Evolutionary conservation across 2,113 vertebrate species (phyloP), one percentile per base, ranked within the genome.

Genomic region (Cygnus atratus): DNA sequence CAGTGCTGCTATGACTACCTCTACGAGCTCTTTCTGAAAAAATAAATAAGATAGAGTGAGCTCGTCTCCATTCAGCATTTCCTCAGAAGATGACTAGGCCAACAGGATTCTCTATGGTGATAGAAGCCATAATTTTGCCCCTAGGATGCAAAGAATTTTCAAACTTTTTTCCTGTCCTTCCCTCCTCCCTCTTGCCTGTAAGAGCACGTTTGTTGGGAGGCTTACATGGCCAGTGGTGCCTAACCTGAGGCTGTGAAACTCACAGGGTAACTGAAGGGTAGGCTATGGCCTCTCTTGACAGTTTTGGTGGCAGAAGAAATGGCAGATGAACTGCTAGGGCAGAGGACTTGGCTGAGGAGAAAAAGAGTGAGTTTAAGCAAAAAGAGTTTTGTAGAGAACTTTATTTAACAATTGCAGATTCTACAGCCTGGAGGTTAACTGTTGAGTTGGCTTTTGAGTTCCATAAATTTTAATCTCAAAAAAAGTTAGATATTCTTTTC

Each of bases 41-140:
- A 61, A 72, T 13, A 37, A 59, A 54, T 28, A 54, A 39, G 37
- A 62, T 15, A 17, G 11, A 37, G 16, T 6, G 17, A 9, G 8
- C 44, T 57, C 13, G 33, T 85, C 15, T 41, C 41, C 19, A 48
- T 62, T 92, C 19, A 70, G 5, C 22, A 24, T 67, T 90, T 92
- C 68, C 8, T 54, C 71, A 41, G 57, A 35, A 72, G 33, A 81
- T 20, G 25, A 84, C 6, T 4, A 57, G 29, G 33, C 33, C 39
- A 35, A 5, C 2, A 5, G 16, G 3, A 3, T 41, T 57, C 10
- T 91, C 19, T 21, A n/a, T 29, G 6, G 7, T 1, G 1, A 35
- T 18, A 71, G n/a, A 55, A 57, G 19, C 16, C 25, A 19, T 39
- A 29, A 57, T 80, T 89, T 84, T 50, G 7, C 28, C 19, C 17